Conservation (phyloP, 2,113 vertebrate genomes). For the Charina bottae region DNA sequence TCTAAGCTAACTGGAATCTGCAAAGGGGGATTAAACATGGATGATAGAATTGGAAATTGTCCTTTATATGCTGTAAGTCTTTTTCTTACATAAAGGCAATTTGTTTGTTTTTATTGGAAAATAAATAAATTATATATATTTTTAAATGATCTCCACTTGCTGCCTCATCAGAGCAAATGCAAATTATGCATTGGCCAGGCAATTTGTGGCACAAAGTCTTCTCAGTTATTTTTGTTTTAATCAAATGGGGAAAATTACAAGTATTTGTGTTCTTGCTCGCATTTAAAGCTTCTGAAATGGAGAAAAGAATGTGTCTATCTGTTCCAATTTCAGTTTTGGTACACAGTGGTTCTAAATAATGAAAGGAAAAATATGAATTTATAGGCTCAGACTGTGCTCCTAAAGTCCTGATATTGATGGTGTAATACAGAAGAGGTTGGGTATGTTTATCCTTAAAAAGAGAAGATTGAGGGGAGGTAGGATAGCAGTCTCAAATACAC, state of each 20-base stretch:
- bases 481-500: neutral
- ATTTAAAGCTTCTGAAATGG: constrained; percentile 50
- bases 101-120: constrained; percentile 15
- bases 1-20: neutral
- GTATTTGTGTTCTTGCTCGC: constrained; percentile 19
- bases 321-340: constrained; percentile 22
- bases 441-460: neutral
- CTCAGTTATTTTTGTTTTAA: constrained; percentile 21
- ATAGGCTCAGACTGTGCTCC: neutral
- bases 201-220: neutral
- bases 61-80: neutral
- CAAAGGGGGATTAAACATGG: constrained; percentile 15
- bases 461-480: neutral
- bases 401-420: neutral
- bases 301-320: constrained; percentile 37
- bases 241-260: neutral
- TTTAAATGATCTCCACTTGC: neutral
- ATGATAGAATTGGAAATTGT: constrained; percentile 3
- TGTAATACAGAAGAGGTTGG: neutral
- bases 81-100: neutral
- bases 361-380: constrained; percentile 47
- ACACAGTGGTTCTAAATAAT: constrained; percentile 43
- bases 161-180: neutral
- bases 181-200: neutral
- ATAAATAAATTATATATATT: neutral